Base-by-base conservation (phyloP, 2,797 vertebrate genomes). In the Tenualosa ilisha region DNA sequence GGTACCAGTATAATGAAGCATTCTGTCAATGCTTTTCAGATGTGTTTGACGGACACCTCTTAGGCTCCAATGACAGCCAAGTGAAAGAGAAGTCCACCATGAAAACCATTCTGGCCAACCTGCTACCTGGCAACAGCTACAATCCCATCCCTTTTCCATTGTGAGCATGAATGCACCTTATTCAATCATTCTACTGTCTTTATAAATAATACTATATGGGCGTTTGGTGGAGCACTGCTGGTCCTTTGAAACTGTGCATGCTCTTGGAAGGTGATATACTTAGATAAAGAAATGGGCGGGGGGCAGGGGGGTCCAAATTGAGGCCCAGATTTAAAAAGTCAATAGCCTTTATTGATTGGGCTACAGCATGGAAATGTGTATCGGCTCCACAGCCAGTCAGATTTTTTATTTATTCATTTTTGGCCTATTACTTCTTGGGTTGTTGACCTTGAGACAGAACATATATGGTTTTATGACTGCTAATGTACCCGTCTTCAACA, bases 31-130 rank as follows among this genome's bases (percentile, higher is more conserved):
- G 59, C 6, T 37, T 43, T 37, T 79, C 92, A 99, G 98, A 99
- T 91, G 97, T 98, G 72, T 99, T 99, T 93, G 98, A 99, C 65
- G 97, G 97, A 87, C 97, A 99, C 92, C 91, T 96, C 87, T 87
- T 98, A 92, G 97, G 98, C 87, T 99, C 98, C 90, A 96, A 92
- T 79, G 98, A 99, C 90, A 98, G 97, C 89, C 98, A 99, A 89
- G 98, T 99, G 88, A 99, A 99, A 90, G 98, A 99, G 92, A 99
- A 99, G 65, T 99, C 98, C 91, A 99, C 98, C 84, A 99, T 99
- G 98, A 99, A 99, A 91, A 97, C 98, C 87, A 99, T 99, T 93
- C 96, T 99, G 83, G 98, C 98, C 86, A 99, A 98, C 93, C 95
- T 99, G 89, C 95, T 99, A 88, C 98, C 98, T 43, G 98, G 98